Conservation (phyloP, 2,888 invertebrate species). For the Temnothorax rugatulus region DNA sequence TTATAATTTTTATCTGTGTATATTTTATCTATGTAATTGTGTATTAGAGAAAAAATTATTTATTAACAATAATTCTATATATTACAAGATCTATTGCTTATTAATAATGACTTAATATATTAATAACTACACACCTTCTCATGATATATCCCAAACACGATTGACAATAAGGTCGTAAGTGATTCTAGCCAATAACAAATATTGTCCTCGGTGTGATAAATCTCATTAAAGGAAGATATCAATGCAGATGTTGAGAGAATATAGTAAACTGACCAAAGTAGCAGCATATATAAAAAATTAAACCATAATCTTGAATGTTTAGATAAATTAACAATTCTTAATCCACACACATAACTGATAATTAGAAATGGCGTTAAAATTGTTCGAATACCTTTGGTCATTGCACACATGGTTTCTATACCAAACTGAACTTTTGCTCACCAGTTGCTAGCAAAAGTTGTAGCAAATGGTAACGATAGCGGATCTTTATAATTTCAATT, state of each 20-base stretch:
- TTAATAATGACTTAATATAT: too few relatives aligned
- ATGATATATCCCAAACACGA: too few relatives aligned
- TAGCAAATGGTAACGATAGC: not conserved
- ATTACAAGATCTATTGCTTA: too few relatives aligned
- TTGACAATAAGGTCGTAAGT: too few relatives aligned
- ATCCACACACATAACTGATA: slow-evolving; percentile 3
- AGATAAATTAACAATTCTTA: slow-evolving; percentile 1
- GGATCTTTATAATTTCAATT: not conserved
- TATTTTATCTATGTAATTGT: too few relatives aligned
- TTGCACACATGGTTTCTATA: not conserved
- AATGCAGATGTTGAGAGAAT: not conserved
- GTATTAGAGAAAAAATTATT: too few relatives aligned
- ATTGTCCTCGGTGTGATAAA: not conserved
- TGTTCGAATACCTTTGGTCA: not conserved
- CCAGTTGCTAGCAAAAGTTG: not conserved
- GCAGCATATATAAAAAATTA: not conserved
- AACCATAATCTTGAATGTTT: not conserved
- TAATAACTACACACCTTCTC: not conserved
- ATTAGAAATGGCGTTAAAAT: slow-evolving; percentile 10
- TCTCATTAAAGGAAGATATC: not conserved
- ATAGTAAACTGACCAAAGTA: not conserved
- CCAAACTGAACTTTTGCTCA: not conserved
- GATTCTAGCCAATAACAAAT: too few relatives aligned
- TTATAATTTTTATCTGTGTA: too few relatives aligned
- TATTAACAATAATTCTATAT: too few relatives aligned